Evolutionary conservation across 2,888 invertebrate species (phyloP), one percentile per base, ranked within the genome.

Genomic region (Acleris literana): DNA sequence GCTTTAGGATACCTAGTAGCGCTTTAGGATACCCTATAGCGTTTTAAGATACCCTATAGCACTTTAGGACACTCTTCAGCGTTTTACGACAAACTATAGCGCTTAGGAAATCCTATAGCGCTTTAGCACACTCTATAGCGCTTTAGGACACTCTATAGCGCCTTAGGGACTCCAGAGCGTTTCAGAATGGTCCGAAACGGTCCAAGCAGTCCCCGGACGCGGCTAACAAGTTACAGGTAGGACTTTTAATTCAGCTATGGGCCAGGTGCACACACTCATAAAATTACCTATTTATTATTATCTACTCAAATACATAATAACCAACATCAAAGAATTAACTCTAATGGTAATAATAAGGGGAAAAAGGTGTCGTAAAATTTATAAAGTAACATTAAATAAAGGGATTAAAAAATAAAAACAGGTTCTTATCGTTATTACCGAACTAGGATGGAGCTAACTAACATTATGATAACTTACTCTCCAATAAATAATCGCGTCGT

Each of bases 301-400:
- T 54, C 65, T 62, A 73, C 75, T 73, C 72, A 78, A 83, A 85
- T 86, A 88, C 83, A 85, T 80, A 87, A 84, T 85, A 87, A 87
- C 82, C 82, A 88, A 87, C 87, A 79, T 85, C 80, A 84, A 85
- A 83, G 75, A 80, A 84, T 85, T 89, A 87, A 79, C 64, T 76
- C 88, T 90, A 90, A 87, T 90, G 90, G 90, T 90, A 90, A 87
- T 84, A 79, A 79, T 77, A 76, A 76, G 75, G 78, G 80, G 76
- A 78, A 83, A 83, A 86, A 83, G 77, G 79, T 81, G 82, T 79
- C 88, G 87, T 90, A 89, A 81, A 87, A 87, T 88, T 77, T 88
- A 90, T 53, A 90, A 90, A 90, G 88, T 91, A 89, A 91, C 90
- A 86, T 90, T 88, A 89, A 87, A 87, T 85, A 87, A 85, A 84